Conservation (phyloP, 1,140 invertebrate species). For the Bombyx mori region DNA sequence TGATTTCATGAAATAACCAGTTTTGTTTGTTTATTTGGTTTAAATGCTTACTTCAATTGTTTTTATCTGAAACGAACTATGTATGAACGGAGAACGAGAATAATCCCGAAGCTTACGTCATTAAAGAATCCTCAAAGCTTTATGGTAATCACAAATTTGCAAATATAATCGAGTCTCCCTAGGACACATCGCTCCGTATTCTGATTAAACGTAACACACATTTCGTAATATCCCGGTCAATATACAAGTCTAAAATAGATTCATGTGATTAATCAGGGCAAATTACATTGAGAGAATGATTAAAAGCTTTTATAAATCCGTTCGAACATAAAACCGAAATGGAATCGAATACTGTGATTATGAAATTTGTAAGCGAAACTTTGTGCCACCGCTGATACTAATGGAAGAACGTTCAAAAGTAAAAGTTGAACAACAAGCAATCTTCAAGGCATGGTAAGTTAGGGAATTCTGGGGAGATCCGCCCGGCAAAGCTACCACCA, state of each 20-base stretch:
- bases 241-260: no score
- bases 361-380: slow-evolving; percentile 30
- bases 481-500: slow-evolving; percentile 41
- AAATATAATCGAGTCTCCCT: slow-evolving; percentile 50
- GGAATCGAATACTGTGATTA: slow-evolving; percentile 28
- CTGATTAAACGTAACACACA: no score
- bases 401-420: slow-evolving; percentile 58
- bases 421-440: slow-evolving; percentile 55
- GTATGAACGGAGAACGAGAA: no score
- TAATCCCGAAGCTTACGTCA: slow-evolving; percentile 15
- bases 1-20: no score
- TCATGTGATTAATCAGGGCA: no score
- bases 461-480: slow-evolving; percentile 36
- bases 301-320: slow-evolving; percentile 3
- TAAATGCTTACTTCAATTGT: no score
- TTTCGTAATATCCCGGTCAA: no score
- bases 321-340: background rate
- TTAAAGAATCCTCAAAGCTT: slow-evolving; percentile 49
- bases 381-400: slow-evolving; percentile 43
- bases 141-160: slow-evolving; percentile 64
- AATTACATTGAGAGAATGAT: background rate
- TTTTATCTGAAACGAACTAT: no score
- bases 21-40: no score
- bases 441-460: slow-evolving; percentile 50
- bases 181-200: no score